Percentiles rank a stretch among this genome's conserved stretches.
phyloP scores from a whole-genome alignment of 2,797 vertebrate genomes.

The Melanogrammus aeglefinus region DNA sequence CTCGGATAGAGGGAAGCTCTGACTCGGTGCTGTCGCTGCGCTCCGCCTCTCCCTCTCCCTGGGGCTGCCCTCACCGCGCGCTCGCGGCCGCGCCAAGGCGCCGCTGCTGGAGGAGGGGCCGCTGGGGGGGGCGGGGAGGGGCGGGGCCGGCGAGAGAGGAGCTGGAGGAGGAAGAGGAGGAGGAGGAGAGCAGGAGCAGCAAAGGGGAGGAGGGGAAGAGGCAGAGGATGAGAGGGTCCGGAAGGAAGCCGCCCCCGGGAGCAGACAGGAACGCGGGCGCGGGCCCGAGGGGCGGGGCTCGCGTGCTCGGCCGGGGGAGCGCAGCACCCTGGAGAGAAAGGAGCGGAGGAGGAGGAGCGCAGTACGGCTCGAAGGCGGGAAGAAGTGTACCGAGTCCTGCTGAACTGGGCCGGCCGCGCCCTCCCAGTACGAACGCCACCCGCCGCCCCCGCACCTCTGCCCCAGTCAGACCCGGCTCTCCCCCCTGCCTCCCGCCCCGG shows the following conservation, averaged over 20 bases:
- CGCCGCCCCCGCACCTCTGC: slow-evolving; percentile 27
- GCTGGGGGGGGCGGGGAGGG: slow-evolving; percentile 4
- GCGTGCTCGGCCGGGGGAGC: slow-evolving; percentile 91
- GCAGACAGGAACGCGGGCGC: slow-evolving; percentile 49
- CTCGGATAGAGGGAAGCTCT: slow-evolving; percentile 81
- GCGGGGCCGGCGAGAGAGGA: not conserved
- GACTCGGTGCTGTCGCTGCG: slow-evolving; percentile 96
- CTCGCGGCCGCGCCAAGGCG: slow-evolving; percentile 65
- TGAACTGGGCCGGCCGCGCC: slow-evolving; percentile 89
- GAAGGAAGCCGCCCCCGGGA: not conserved
- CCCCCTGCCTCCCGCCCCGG: too few species aligned
- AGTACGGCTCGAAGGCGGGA: slow-evolving; percentile 80
- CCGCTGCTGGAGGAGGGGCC: not conserved
- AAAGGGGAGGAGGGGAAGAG: slow-evolving; percentile 13
- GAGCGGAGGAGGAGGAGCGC: slow-evolving; percentile 81
- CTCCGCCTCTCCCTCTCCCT: slow-evolving; percentile 88
- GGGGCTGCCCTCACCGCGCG: slow-evolving; percentile 92
- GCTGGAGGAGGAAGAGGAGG: not conserved
- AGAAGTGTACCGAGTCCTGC: slow-evolving; percentile 94
- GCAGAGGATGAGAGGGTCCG: slow-evolving; percentile 10
- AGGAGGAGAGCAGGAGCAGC: too few species aligned
- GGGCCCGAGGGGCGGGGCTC: slow-evolving; percentile 60
- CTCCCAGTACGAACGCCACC: slow-evolving; percentile 27
- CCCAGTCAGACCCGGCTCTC: not conserved
- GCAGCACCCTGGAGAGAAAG: slow-evolving; percentile 78